A percentile compares a stretch with the other conserved stretches of the same genome.
Conservation (phyloP, 2,888 invertebrate genomes). For the Sminthurides aquaticus region DNA sequence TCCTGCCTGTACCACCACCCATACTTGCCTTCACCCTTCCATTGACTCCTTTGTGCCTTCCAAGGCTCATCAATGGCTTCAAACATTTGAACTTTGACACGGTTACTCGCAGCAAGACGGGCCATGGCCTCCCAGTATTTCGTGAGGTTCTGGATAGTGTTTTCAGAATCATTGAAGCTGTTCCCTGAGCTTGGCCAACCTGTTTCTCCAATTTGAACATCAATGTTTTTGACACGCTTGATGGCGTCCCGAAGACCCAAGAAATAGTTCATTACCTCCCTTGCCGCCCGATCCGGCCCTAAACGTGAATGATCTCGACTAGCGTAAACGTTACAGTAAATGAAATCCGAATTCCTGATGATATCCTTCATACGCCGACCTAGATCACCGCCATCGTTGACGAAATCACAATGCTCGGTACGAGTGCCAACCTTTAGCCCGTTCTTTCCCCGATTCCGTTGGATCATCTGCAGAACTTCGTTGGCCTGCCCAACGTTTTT, state of each 20-base stretch:
- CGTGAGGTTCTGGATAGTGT: slow-evolving; percentile 27
- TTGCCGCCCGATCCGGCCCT: slow-evolving; percentile 28
- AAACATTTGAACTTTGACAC: slow-evolving; percentile 41
- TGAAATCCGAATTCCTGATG: slow-evolving; percentile 36
- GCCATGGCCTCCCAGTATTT: slow-evolving; percentile 38
- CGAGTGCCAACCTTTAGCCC: slow-evolving; percentile 36
- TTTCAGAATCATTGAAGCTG: slow-evolving; percentile 34
- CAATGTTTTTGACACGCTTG: slow-evolving; percentile 33
- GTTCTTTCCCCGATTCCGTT: slow-evolving; percentile 30
- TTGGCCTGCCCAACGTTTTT: slow-evolving; percentile 7
- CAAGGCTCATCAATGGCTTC: slow-evolving; percentile 42
- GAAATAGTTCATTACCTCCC: slow-evolving; percentile 35
- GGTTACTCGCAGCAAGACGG: slow-evolving; percentile 22
- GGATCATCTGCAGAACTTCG: slow-evolving; percentile 38
- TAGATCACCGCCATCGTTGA: slow-evolving; percentile 32
- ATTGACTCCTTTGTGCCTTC: slow-evolving; percentile 26
- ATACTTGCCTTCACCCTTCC: slow-evolving; percentile 33
- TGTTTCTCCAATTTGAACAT: slow-evolving; percentile 42
- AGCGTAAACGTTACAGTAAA: slow-evolving; percentile 42
- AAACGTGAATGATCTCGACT: slow-evolving; percentile 25
- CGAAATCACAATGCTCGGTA: slow-evolving; percentile 8
- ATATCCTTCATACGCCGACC: slow-evolving; percentile 30
- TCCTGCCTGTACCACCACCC: slow-evolving; percentile 37
- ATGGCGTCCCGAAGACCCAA: slow-evolving; percentile 33
- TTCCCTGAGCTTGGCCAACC: slow-evolving; percentile 40